Conservation (phyloP, 2,797 vertebrate genomes). For the Chaetophractus vellerosus region DNA sequence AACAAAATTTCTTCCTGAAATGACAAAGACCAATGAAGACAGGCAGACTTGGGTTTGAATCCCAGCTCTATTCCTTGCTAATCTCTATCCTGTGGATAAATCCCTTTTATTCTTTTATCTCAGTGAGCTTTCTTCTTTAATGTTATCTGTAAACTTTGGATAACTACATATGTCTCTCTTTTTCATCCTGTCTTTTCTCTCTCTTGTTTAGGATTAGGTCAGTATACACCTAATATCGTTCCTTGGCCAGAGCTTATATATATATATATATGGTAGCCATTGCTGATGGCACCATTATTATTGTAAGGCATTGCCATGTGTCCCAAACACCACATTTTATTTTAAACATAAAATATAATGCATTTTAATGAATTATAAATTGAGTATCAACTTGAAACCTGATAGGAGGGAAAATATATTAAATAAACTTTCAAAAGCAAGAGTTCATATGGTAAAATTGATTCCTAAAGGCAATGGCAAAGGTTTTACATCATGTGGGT, state of each 20-base stretch:
- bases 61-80: background rate
- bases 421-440: constrained; percentile 48
- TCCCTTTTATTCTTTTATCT: background rate
- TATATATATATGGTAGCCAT: no score
- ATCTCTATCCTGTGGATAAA: background rate
- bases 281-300: background rate
- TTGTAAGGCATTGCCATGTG: background rate
- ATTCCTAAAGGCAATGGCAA: constrained; percentile 43
- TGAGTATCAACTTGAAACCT: background rate
- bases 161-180: background rate
- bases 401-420: background rate
- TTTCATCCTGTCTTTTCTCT: background rate
- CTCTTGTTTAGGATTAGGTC: background rate
- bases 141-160: background rate
- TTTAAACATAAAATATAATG: background rate
- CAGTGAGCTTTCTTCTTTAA: background rate
- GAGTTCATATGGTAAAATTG: constrained; percentile 33
- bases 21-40: background rate
- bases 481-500: background rate
- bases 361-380: constrained; percentile 20
- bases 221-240: background rate
- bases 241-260: background rate
- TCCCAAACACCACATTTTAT: constrained; percentile 5
- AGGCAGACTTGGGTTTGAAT: background rate
- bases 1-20: constrained; percentile 40